phyloP scores from a whole-genome alignment of 2,113 vertebrate species.

The Bathybates hornii region DNA sequence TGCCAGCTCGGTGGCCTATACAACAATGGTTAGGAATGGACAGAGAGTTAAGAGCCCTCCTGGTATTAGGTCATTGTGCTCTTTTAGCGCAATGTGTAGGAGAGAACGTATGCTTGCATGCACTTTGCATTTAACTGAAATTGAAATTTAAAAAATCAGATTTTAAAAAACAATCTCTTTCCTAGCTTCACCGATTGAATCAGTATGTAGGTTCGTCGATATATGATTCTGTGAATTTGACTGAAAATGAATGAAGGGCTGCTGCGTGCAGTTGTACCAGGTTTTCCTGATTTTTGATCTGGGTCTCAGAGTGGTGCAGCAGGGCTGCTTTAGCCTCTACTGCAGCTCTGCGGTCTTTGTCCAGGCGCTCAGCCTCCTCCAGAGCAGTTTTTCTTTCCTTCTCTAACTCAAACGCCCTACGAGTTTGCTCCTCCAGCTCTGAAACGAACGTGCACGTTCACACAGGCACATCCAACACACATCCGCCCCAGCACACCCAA shows the following conservation, averaged over 20 bases:
- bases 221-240: neutral
- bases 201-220: neutral
- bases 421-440: slow-evolving; percentile 96
- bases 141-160: neutral
- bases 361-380: slow-evolving; percentile 89
- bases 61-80: slow-evolving; percentile 46
- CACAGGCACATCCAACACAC: neutral
- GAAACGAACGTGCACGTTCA: neutral
- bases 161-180: neutral
- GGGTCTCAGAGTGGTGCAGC: slow-evolving; percentile 80
- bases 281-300: slow-evolving; percentile 88
- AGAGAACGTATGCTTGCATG: neutral
- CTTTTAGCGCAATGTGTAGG: neutral
- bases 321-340: slow-evolving; percentile 87
- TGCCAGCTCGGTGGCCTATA: slow-evolving; percentile 87
- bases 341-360: slow-evolving; percentile 83
- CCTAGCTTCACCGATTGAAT: neutral
- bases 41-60: slow-evolving; percentile 40
- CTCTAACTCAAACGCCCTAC: slow-evolving; percentile 86
- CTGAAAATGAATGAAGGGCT: neutral
- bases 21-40: slow-evolving; percentile 44
- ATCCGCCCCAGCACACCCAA: neutral
- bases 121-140: neutral
- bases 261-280: slow-evolving; percentile 72
- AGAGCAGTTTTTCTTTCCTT: slow-evolving; percentile 85